Base-by-base conservation (phyloP, 2,888 invertebrate species). In the Drosophila sordidula region DNA sequence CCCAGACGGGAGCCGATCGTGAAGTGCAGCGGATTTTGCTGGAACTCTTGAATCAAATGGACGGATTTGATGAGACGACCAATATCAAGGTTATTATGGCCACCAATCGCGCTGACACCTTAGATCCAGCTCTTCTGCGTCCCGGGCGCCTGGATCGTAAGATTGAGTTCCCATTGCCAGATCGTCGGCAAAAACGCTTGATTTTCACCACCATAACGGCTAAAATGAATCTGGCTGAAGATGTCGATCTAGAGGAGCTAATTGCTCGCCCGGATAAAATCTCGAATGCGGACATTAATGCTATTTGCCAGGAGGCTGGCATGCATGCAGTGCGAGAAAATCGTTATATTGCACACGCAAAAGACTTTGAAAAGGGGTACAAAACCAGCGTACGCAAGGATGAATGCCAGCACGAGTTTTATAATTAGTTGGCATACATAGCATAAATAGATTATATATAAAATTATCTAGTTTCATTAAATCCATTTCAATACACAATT, bases 271-370 rank as follows among this genome's bases (percentile, higher is more conserved):
- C 99, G 0, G 99, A 99, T 92, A 97, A 98, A 92, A 99, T 99
- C 89, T 99, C 98, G 45, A 99, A 99, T 50, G 99, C 99, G 22
- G 99, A 99, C 91, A 99, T 99, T 88, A 99, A 99, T 93, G 99
- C 99, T 42, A 99, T 99, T 91, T 99, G 99, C 91, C 99, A 99
- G 93, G 99, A 99, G 94, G 99, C 99, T 68, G 99, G 99, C 78
- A 99, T 99, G 99, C 99, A 99, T 91, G 99, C 99, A 3, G 99
- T 99, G 0, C 94, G 99, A 58, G 99, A 99, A 93, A 99, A 99
- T 94, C 96, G 99, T 88, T 94, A 99, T 92, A 98, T 99, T 77
- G 99, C 99, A 6, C 93, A 99, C 58, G 97, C 98, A 0, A 99
- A 99, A 93, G 99, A 99, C 93, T 99, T 99, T 90, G 99, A 99